phyloP scores from a whole-genome alignment of 2,797 vertebrate species.

The Avahi laniger region DNA sequence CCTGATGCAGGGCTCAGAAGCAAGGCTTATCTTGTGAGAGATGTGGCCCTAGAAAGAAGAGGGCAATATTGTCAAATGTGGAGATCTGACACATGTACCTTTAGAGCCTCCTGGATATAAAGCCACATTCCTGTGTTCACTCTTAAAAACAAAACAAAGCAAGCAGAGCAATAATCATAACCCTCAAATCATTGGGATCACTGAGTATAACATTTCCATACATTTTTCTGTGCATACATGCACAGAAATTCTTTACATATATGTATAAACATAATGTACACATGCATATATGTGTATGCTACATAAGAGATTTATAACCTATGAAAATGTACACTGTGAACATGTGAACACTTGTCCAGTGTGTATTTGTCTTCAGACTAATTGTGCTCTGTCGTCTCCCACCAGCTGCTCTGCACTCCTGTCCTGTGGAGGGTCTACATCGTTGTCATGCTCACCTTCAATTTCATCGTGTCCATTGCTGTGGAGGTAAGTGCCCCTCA shows the following conservation, averaged over 20 bases:
- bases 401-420: conserved; percentile 86
- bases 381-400: conserved; percentile 1
- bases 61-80: fast-evolving
- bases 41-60: neutral
- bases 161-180: neutral
- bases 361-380: neutral
- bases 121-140: neutral
- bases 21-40: neutral
- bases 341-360: neutral
- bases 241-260: neutral
- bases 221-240: neutral
- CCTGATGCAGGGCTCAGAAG: neutral
- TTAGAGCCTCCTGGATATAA: neutral
- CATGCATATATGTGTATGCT: neutral
- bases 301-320: neutral
- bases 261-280: neutral
- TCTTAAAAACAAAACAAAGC: neutral
- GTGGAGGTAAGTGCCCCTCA: conserved; percentile 82
- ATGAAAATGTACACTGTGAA: neutral
- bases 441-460: conserved; percentile 83
- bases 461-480: conserved; percentile 81
- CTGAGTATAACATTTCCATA: neutral
- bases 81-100: neutral
- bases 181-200: neutral
- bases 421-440: conserved; percentile 83